phyloP scores from a whole-genome alignment of 1,140 invertebrate species.

The Monomorium pharaonis region DNA sequence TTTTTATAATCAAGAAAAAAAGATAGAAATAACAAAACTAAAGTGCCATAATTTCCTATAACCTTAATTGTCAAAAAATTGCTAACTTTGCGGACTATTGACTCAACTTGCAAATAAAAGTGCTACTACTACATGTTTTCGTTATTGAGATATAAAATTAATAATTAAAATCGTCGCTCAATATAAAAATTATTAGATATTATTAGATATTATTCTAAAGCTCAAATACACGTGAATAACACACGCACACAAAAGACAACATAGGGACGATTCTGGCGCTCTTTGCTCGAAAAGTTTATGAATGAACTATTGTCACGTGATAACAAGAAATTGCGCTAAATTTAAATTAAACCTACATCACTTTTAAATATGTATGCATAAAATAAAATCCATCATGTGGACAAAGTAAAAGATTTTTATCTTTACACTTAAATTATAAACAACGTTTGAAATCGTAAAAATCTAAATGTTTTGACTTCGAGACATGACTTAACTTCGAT shows the following conservation, averaged over 20 bases:
- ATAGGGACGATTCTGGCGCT: neutral
- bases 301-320: neutral
- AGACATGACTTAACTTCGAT: neutral
- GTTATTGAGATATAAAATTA: neutral
- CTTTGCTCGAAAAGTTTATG: neutral
- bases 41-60: neutral
- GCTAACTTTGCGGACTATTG: neutral
- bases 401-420: neutral
- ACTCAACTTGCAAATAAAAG: neutral
- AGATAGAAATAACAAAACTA: constrained; percentile 23
- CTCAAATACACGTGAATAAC: neutral
- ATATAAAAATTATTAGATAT: no score
- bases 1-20: constrained; percentile 49
- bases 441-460: neutral
- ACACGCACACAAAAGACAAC: no score
- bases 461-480: neutral
- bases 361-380: neutral
- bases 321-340: neutral
- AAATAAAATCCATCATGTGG: neutral
- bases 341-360: neutral
- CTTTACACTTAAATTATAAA: neutral
- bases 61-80: neutral
- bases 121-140: neutral
- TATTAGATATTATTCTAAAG: no score
- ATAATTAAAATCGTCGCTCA: neutral